Base-by-base conservation (phyloP, 1,140 invertebrate species). In the Drosophila murphyi region DNA sequence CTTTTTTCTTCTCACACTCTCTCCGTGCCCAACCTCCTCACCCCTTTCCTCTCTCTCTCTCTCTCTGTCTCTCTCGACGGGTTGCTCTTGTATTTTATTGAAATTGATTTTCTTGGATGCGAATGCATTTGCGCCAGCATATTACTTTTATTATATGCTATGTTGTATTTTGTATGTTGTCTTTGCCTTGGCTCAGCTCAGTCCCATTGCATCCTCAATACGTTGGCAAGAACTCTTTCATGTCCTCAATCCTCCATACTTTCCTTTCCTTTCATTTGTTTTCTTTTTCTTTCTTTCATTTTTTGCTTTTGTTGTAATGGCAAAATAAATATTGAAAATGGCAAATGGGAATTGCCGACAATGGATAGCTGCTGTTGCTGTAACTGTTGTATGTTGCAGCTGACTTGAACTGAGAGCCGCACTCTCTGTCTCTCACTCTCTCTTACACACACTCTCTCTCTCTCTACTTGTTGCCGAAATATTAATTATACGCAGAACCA, bases 81-180 rank as follows among this genome's bases (percentile, higher is more conserved):
- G 69, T 68, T 71, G 76, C 71, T 75, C 85, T 83, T 88, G 85
- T 89, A 88, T 88, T 88, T 88, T 88, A 88, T 88, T 88, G 83
- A 88, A 88, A 88, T 88, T 88, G 80, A 88, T 88, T 88, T 89
- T 88, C 83, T 88, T 89, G 83, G 83, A 78, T 83, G 70, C 76
- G 76, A 88, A 88, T 88, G 83, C 83, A 88, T 88, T 88, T 87
- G 80, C 82, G 85, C 85, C 80, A 89, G 83, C 83, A 88, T 88
- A 88, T 89, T 88, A 88, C 83, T 88, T 88, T 88, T 88, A 88
- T 88, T 88, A 89, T 89, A 88, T 88, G 76, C 80, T 83, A 88
- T 88, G 72, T 76, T 89, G 83, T 83, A 88, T 20, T 20, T 20
- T 20, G 20, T 20, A 20, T 20, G 20, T 20, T 20, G 20, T 67